Evolutionary conservation across 2,113 vertebrate genomes (phyloP).

Genomic region (Prolemur simus): DNA sequence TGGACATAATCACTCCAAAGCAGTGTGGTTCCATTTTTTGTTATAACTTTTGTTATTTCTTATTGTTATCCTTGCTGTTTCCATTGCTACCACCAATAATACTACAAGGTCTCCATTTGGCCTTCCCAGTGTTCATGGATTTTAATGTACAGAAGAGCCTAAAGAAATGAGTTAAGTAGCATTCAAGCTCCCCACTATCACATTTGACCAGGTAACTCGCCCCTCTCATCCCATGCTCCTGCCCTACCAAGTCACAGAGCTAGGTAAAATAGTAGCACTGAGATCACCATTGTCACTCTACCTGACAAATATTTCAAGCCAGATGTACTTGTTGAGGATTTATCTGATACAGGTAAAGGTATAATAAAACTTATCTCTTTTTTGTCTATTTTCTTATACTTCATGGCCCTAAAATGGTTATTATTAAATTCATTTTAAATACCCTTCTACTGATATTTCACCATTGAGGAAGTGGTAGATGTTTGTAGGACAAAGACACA

Average conservation of each 20-base stretch:
- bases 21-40: background rate
- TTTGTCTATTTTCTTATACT: background rate
- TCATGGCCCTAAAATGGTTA: background rate
- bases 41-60: background rate
- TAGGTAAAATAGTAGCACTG: background rate
- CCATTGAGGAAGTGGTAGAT: background rate
- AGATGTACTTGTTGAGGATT: background rate
- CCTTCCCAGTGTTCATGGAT: background rate
- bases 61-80: background rate
- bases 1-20: background rate
- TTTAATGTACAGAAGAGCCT: background rate
- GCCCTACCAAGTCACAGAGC: background rate
- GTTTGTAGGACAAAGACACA: background rate
- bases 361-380: background rate
- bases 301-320: background rate
- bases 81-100: background rate
- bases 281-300: background rate
- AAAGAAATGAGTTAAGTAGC: background rate
- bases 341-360: background rate
- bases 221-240: background rate
- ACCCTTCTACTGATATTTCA: background rate
- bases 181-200: background rate
- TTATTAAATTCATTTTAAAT: constrained; percentile 10
- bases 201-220: background rate
- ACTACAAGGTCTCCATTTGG: background rate